These are phyloP conservation scores for Griposia aprilina DNA, from an alignment of 2,888 invertebrate genomes.

Conservation along the genomic window DNA sequence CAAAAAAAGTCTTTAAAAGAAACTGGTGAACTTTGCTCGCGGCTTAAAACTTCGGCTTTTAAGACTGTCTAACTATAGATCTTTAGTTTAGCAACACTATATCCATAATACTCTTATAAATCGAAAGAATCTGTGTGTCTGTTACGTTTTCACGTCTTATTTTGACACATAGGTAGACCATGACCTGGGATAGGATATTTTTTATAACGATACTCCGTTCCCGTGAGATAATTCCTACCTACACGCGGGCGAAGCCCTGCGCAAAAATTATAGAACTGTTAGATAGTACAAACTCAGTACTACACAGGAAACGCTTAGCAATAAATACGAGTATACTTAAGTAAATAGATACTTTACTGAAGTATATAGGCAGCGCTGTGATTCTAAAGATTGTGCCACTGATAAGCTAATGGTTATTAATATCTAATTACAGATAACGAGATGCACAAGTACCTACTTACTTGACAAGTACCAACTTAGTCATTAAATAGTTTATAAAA, in stretches of 20 bases:
- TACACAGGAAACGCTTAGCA: background rate
- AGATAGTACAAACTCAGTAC: background rate
- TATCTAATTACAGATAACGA: constrained; percentile 60
- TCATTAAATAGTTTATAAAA: constrained; percentile 35
- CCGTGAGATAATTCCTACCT: background rate
- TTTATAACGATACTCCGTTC: background rate
- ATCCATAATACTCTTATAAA: background rate
- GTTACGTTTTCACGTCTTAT: background rate
- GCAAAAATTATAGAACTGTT: background rate
- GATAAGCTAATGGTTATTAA: constrained; percentile 62
- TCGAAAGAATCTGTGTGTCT: background rate
- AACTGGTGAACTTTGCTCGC: background rate
- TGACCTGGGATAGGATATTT: background rate
- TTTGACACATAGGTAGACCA: too few species aligned
- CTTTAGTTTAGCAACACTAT: background rate
- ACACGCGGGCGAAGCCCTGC: background rate
- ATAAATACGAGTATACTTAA: background rate
- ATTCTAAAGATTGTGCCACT: constrained; percentile 65
- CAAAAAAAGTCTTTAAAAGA: constrained; percentile 12
- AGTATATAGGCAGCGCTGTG: constrained; percentile 41
- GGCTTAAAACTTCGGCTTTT: background rate
- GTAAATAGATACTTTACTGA: background rate
- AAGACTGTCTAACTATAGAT: background rate
- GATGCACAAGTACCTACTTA: constrained; percentile 8
- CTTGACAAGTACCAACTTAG: constrained; percentile 20